Base-by-base conservation (phyloP, 2,113 vertebrate genomes). In the Arothron firmamentum region DNA sequence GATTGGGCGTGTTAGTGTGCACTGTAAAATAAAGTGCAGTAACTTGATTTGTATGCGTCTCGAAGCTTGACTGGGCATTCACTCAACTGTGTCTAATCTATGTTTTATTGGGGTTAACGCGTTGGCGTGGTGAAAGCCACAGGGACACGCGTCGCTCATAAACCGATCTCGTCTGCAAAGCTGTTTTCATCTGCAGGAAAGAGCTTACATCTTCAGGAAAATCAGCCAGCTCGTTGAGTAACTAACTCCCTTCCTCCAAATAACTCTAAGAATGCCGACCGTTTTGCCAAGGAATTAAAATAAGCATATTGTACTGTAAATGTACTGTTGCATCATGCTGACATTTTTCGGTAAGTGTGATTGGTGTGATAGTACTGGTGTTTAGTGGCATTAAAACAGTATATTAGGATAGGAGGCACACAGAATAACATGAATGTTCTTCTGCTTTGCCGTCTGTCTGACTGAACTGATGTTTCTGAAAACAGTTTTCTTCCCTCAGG, bases 81-180 rank as follows among this genome's bases (percentile, higher is more conserved):
- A 23, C 60, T 71, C 73, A 62, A 15, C 68, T 68, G 8, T 73
- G 67, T 47, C 63, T 77, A 67, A 75, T 79, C 63, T 65, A 23
- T 67, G 75, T 74, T 80, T 78, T 56, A 71, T 54, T 79, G 68
- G 66, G 73, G 70, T 76, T 74, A 69, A 77, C 69, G 17, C 34
- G 53, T 57, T 55, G 63, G 57, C 65, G 65, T 65, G 65, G 62
- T 68, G 14, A 43, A 38, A 66, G 67, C 53, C 64, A 25, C 52
- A 46, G 72, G 61, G 70, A 67, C 52, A 19, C 10, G 14, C 49
- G 65, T 52, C 53, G 65, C 65, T 72, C n/a, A 21, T 60, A 62
- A 77, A 74, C 42, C 47, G 28, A 65, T 56, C 59, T 59, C 59
- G 23, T n/a, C 38, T 62, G 63, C 58, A 59, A 47, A 62, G 52